Percentiles rank a stretch among this genome's conserved stretches.
Conservation (phyloP, 2,113 vertebrate species). For the Gymnogyps californianus region DNA sequence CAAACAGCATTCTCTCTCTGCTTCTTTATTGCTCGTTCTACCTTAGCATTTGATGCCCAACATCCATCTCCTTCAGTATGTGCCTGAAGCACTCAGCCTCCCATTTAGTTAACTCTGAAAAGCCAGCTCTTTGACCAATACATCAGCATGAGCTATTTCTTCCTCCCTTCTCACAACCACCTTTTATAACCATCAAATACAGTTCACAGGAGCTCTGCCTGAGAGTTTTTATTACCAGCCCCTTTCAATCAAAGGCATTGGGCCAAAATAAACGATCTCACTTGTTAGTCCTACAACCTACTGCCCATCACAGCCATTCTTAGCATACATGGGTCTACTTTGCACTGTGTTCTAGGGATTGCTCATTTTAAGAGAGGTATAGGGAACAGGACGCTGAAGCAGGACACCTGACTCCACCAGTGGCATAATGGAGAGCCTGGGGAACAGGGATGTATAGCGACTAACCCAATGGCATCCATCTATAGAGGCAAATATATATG, state of each 20-base stretch:
- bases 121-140: not conserved
- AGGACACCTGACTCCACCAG: not conserved
- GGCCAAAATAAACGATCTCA: not conserved
- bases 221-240: not conserved
- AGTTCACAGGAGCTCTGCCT: not conserved
- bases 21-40: not conserved
- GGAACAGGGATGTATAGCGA: not conserved
- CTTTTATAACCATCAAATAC: not conserved
- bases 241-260: not conserved
- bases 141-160: not conserved
- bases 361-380: not conserved
- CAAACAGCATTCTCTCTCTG: not conserved
- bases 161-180: not conserved
- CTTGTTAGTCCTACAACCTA: not conserved
- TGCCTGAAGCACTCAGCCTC: not conserved
- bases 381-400: not conserved
- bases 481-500: accelerated
- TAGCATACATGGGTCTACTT: no score
- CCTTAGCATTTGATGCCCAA: not conserved
- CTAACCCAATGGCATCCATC: not conserved
- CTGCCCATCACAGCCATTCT: not conserved
- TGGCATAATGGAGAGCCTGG: not conserved
- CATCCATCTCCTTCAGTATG: not conserved
- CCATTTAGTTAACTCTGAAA: not conserved
- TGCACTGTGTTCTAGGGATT: not conserved